Percentiles rank a stretch among this genome's conserved stretches.
Conservation (phyloP, 2,113 vertebrate genomes). For the Esox niger region DNA sequence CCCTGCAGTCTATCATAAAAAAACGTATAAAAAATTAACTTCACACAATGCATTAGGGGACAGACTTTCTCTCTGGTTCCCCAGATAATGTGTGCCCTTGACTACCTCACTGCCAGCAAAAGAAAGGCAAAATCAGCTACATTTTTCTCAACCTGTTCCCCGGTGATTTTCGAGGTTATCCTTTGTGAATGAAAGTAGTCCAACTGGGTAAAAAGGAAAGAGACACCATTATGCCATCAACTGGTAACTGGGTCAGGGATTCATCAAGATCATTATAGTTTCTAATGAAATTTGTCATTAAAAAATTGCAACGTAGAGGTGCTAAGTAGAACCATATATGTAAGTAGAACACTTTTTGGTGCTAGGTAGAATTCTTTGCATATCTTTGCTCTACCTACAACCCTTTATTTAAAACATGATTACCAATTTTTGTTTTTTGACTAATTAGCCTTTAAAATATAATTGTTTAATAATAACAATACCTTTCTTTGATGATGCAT, state of each 20-base stretch:
- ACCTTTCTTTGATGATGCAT: no score
- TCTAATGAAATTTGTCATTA: not conserved
- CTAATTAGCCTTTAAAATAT: no score
- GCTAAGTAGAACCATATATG: no score
- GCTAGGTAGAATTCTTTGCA: no score
- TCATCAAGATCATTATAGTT: not conserved
- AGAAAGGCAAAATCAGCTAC: conserved; percentile 29
- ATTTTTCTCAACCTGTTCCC: conserved; percentile 27
- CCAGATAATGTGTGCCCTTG: conserved; percentile 35
- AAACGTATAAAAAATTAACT: conserved; percentile 35
- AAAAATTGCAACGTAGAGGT: no score
- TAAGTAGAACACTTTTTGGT: no score
- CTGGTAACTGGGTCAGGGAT: not conserved
- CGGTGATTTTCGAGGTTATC: conserved; percentile 24
- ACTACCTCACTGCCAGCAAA: conserved; percentile 28
- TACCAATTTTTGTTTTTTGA: no score
- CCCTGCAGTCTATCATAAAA: conserved; percentile 25
- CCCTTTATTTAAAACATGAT: no score
- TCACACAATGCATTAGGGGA: conserved; percentile 14
- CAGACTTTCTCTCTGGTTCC: conserved; percentile 21
- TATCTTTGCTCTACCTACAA: no score
- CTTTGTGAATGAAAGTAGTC: conserved; percentile 34
- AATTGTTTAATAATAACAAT: no score
- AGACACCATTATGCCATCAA: not conserved
- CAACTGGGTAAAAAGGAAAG: conserved; percentile 10